Base-by-base conservation (phyloP, 2,113 vertebrate species). In the Sarotherodon lohbergeri region DNA sequence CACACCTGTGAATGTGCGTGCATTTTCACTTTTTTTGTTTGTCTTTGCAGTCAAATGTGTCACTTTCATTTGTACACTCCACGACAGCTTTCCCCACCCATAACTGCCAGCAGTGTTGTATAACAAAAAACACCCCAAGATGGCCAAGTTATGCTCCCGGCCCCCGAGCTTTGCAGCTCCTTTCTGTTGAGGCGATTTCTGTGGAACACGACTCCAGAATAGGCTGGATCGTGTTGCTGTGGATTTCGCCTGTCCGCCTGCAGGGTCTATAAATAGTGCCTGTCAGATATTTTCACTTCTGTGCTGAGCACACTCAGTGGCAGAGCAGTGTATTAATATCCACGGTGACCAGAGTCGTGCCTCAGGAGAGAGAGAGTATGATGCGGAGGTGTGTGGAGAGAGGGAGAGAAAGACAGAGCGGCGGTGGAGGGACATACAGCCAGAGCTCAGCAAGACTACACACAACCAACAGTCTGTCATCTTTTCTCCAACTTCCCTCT, bases 241-340 rank as follows among this genome's bases (percentile, higher is more conserved):
- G 94, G 94, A 95, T 95, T 94, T 92, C 50, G 90, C 92, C 91
- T 86, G 94, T 91, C 93, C 90, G 93, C 93, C 94, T 93, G 93
- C 92, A 91, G 93, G 32, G 50, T 91, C 96, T 97, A 97, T 95
- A 96, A 96, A 97, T 97, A 97, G 96, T 90, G 79, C 83, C 91
- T 92, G 95, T 95, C 94, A 95, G 95, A 96, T 96, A 95, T 95
- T 96, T 94, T 95, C 95, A 95, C 93, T 95, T 89, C 91, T 90
- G 89, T 93, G 95, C 92, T 89, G 85, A 93, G 92, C 89, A 39
- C 93, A 92, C 89, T 90, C 93, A 82, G 88, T 89, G 92, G 93
- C 93, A 87, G 86, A 85, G 93, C 61, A 80, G 93, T 93, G 94
- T 96, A 96, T 96, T 96, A 96, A 96, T 96, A 96, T 93, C 95